Evolutionary conservation across 2,888 invertebrate genomes (phyloP).

Genomic region (Chorisops tibialis): DNA sequence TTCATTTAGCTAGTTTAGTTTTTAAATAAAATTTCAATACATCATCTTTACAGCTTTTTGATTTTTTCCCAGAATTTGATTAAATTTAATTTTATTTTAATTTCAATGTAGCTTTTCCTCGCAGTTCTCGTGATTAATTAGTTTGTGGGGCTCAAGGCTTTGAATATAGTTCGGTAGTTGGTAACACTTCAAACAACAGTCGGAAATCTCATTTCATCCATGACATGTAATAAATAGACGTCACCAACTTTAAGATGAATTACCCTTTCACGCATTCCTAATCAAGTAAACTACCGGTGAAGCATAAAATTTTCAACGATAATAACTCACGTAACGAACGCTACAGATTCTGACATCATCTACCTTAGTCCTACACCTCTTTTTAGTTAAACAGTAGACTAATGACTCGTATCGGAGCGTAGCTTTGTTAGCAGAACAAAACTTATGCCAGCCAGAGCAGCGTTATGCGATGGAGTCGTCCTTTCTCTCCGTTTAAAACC

Average conservation of each 20-base stretch:
- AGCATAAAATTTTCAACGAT: conserved; percentile 27
- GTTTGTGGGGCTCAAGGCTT: no score
- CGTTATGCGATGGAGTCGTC: background rate
- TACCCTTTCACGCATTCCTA: conserved; percentile 14
- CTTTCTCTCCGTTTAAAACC: conserved; percentile 4
- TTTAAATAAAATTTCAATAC: no score
- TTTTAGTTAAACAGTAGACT: conserved; percentile 11
- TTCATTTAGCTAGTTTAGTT: no score
- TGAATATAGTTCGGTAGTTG: no score
- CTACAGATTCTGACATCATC: conserved; percentile 4
- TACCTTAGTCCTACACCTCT: conserved; percentile 2
- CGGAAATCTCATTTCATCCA: no score
- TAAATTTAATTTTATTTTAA: no score
- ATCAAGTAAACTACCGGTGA: conserved; percentile 17
- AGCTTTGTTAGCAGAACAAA: background rate
- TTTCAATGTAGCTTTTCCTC: no score
- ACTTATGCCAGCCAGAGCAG: background rate
- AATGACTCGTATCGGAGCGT: conserved; percentile 27
- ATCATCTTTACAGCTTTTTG: no score
- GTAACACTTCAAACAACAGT: no score
- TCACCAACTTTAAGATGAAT: conserved; percentile 19
- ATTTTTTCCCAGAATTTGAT: no score
- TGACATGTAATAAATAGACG: no score
- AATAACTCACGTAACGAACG: conserved; percentile 27
- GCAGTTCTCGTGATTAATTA: no score